phyloP scores from a whole-genome alignment of 2,888 invertebrate species.

The Panopea generosa region DNA sequence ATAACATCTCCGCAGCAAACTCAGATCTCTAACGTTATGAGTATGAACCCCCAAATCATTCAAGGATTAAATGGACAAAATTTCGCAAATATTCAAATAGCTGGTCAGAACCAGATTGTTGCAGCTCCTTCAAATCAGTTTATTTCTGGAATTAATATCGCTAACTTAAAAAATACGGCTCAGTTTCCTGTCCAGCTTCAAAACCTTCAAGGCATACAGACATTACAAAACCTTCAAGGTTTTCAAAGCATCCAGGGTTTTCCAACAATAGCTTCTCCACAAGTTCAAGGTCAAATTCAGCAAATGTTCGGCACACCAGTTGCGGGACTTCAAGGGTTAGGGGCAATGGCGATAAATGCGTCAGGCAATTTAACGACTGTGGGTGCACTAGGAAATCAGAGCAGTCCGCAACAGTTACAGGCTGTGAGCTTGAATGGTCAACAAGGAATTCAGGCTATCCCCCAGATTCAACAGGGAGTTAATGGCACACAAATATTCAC shows the following conservation, averaged over 20 bases:
- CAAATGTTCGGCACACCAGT: constrained; percentile 52
- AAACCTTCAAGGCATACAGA: constrained; percentile 76
- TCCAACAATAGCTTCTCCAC: constrained; percentile 71
- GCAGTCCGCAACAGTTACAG: constrained; percentile 46
- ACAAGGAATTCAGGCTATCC: constrained; percentile 52
- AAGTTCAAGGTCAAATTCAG: constrained; percentile 73
- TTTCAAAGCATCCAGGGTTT: constrained; percentile 73
- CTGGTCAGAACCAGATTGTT: constrained; percentile 74
- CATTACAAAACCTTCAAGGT: constrained; percentile 68
- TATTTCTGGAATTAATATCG: constrained; percentile 71
- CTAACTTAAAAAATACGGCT: constrained; percentile 65
- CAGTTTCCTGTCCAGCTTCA: constrained; percentile 78
- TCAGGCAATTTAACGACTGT: constrained; percentile 37
- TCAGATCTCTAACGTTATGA: constrained; percentile 46
- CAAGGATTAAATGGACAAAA: constrained; percentile 71
- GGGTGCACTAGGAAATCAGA: constrained; percentile 26
- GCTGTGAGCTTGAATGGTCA: constrained; percentile 41
- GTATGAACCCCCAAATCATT: constrained; percentile 69
- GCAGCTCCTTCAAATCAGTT: constrained; percentile 68
- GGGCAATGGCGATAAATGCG: constrained; percentile 40
- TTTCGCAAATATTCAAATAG: constrained; percentile 68
- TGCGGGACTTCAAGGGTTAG: constrained; percentile 47
- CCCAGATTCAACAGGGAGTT: constrained; percentile 38
- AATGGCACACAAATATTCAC: constrained; percentile 53
- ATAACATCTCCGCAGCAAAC: constrained; percentile 69